Conservation (phyloP, 2,113 vertebrate genomes). For the Prunella fulvescens region DNA sequence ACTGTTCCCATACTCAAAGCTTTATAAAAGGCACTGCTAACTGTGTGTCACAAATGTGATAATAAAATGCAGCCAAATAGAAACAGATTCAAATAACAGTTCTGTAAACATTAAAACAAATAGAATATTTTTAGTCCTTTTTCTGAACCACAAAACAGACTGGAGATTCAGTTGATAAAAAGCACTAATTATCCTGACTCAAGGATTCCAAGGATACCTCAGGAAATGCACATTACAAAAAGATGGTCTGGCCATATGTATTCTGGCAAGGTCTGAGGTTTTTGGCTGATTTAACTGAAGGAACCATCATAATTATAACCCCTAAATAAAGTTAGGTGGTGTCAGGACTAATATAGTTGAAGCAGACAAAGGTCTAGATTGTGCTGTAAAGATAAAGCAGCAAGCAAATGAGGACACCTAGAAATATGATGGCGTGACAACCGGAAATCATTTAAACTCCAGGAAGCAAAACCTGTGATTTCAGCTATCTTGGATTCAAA, state of each 20-base stretch:
- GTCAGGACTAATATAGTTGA: neutral
- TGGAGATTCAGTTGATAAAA: conserved; percentile 10
- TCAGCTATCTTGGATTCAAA: neutral
- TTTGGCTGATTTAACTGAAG: neutral
- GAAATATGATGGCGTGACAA: neutral
- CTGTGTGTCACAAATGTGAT: neutral
- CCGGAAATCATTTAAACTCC: neutral
- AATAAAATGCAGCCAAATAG: conserved; percentile 27
- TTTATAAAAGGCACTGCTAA: neutral
- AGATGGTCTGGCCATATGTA: neutral
- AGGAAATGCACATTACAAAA: neutral
- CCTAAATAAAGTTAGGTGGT: neutral
- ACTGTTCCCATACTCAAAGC: neutral
- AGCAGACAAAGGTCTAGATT: neutral
- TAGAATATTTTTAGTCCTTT: neutral
- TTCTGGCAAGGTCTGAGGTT: neutral
- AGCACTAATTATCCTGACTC: neutral
- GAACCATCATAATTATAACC: neutral
- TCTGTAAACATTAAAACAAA: conserved; percentile 19
- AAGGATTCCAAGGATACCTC: neutral
- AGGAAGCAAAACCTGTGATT: conserved; percentile 22
- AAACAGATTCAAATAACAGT: conserved; percentile 4
- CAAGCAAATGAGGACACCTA: neutral
- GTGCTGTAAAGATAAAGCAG: neutral
- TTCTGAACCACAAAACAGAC: neutral